A percentile compares a stretch with the other conserved stretches of the same genome.
Evolutionary conservation across 2,888 invertebrate species (phyloP).

Genomic region (Dione juno): DNA sequence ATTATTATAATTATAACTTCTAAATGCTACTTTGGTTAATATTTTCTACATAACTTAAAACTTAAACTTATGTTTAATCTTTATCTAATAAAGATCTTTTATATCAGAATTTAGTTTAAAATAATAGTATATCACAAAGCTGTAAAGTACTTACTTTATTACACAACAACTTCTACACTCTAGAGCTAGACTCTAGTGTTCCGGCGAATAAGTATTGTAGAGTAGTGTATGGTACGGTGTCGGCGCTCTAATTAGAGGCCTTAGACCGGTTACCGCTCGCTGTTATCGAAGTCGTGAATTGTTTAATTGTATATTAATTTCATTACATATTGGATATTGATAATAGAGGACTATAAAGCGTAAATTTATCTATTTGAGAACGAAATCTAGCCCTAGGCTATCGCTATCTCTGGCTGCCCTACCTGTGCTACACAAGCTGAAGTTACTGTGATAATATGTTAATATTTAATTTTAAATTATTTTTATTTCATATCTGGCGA

Average conservation of each 20-base stretch:
- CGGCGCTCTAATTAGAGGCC: neutral
- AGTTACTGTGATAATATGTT: too few relatives aligned
- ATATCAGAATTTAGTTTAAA: neutral
- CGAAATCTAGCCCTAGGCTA: too few relatives aligned
- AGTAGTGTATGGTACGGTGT: conserved; percentile 9
- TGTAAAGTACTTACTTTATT: neutral
- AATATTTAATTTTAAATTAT: too few relatives aligned
- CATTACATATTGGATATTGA: neutral
- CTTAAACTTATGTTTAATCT: too few relatives aligned
- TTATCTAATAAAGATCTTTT: too few relatives aligned
- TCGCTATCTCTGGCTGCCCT: too few relatives aligned
- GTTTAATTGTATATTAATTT: neutral
- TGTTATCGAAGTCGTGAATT: conserved; percentile 15
- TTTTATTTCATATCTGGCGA: too few relatives aligned
- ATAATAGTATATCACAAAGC: neutral
- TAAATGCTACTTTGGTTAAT: too few relatives aligned
- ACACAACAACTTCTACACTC: neutral
- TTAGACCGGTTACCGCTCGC: neutral
- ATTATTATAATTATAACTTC: too few relatives aligned
- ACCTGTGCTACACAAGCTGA: too few relatives aligned
- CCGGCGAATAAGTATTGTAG: neutral
- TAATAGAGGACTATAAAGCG: conserved; percentile 37
- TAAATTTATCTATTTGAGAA: too few relatives aligned
- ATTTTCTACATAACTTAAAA: too few relatives aligned
- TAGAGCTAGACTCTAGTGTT: neutral